Percentiles rank a stretch among this genome's conserved stretches.
These are phyloP conservation scores for Euborellia annulipes DNA, from an alignment of 1,140 invertebrate species.

Conservation along the genomic window DNA sequence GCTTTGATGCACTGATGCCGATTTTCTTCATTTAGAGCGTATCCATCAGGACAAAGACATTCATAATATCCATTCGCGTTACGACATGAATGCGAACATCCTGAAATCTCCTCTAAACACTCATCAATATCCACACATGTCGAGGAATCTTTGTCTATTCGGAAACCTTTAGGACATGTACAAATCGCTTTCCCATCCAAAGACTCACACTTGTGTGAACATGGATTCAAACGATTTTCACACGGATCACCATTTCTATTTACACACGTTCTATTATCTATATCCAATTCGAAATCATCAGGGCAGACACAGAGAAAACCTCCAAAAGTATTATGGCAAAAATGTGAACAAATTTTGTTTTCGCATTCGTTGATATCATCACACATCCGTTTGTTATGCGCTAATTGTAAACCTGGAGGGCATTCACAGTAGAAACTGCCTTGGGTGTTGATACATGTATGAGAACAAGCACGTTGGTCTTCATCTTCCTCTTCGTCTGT, in stretches of 20 bases:
- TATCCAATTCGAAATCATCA: conserved; percentile 23
- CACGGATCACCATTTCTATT: conserved; percentile 24
- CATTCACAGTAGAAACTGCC: conserved; percentile 39
- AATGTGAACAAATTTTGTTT: conserved; percentile 32
- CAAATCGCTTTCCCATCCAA: conserved; percentile 36
- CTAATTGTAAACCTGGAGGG: conserved; percentile 32
- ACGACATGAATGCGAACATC: conserved; percentile 24
- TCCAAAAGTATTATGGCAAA: conserved; percentile 33
- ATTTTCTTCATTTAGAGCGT: conserved; percentile 4
- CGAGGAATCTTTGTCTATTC: conserved; percentile 21
- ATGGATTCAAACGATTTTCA: conserved; percentile 9
- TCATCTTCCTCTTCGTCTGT: conserved; percentile 3
- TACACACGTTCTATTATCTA: conserved; percentile 34
- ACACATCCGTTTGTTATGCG: conserved; percentile 25
- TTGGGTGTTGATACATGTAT: conserved; percentile 32
- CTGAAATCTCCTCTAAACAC: conserved; percentile 21
- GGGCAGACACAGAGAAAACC: conserved; percentile 32
- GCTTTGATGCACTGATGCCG: too few species aligned
- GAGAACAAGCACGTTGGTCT: conserved; percentile 17
- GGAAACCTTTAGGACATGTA: conserved; percentile 34
- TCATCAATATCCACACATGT: conserved; percentile 38
- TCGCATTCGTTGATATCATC: conserved; percentile 38
- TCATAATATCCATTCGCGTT: conserved; percentile 44
- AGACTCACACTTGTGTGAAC: conserved; percentile 4
- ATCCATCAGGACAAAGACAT: conserved; percentile 21